Evolutionary conservation across 2,113 vertebrate genomes (phyloP).

Genomic region (Lagenorhynchus albirostris): DNA sequence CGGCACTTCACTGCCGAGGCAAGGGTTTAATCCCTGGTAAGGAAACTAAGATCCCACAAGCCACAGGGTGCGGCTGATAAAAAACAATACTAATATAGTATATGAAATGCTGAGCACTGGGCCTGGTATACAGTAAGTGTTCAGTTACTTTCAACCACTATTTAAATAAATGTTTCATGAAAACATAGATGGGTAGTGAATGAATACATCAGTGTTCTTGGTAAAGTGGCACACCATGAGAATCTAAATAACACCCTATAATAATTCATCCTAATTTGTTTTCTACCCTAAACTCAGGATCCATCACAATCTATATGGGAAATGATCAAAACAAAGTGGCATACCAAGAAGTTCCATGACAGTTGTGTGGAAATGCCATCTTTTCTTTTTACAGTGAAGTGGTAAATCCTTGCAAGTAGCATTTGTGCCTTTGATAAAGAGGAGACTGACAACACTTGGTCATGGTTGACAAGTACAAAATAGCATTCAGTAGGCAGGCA

Average conservation of each 20-base stretch:
- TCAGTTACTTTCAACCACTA: background rate
- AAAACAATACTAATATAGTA: too few relatives aligned
- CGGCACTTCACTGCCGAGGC: too few relatives aligned
- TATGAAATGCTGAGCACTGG: background rate
- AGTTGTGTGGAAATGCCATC: background rate
- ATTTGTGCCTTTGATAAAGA: conserved; percentile 30
- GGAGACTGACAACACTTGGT: background rate
- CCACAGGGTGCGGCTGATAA: too few relatives aligned
- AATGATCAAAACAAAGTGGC: background rate
- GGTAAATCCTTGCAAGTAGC: background rate
- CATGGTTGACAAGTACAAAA: background rate
- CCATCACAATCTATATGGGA: too few relatives aligned
- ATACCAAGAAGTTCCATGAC: background rate
- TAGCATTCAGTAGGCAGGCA: background rate
- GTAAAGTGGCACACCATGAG: background rate
- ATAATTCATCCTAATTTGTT: background rate
- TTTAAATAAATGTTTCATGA: background rate
- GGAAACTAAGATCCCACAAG: too few relatives aligned
- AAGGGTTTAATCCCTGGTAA: too few relatives aligned
- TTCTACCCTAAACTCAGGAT: background rate
- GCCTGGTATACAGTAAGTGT: background rate
- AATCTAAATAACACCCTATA: background rate
- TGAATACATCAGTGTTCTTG: background rate
- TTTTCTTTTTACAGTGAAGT: conserved; percentile 23
- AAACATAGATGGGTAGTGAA: background rate